These are phyloP conservation scores for Acanthiza pusilla DNA, from an alignment of 2,797 vertebrate genomes.

Conservation along the genomic window DNA sequence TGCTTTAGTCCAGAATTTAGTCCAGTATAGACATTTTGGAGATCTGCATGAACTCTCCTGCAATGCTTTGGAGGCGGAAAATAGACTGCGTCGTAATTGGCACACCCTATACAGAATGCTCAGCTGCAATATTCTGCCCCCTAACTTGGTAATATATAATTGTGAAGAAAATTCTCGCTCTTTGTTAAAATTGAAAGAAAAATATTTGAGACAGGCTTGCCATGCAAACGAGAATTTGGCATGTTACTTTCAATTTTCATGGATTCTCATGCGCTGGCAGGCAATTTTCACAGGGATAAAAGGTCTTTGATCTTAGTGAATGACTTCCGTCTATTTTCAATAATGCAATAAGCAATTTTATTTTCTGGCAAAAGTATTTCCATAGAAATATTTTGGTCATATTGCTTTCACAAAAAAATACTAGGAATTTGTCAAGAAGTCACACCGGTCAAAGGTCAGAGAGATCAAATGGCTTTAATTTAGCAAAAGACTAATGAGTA, in stretches of 20 bases:
- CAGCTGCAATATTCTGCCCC: not conserved
- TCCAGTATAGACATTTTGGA: not conserved
- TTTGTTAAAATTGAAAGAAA: not conserved
- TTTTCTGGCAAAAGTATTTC: slow-evolving; percentile 5
- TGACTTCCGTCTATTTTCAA: slow-evolving; percentile 13
- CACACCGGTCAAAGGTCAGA: not conserved
- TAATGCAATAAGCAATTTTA: not conserved
- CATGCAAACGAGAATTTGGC: not conserved
- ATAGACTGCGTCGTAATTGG: not conserved
- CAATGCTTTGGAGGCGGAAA: not conserved
- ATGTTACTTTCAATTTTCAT: slow-evolving; percentile 10
- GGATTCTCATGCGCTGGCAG: not conserved
- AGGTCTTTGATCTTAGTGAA: slow-evolving; percentile 27
- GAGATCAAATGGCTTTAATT: not conserved
- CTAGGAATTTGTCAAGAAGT: not conserved
- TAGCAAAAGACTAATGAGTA: not conserved
- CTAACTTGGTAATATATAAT: not conserved
- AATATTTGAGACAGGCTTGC: not conserved
- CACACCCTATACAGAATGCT: not conserved
- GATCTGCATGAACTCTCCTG: not conserved
- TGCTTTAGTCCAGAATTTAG: not conserved
- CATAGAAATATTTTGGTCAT: not conserved
- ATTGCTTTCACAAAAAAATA: not conserved
- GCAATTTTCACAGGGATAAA: slow-evolving; percentile 11
- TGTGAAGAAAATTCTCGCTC: not conserved